Evolutionary conservation across 2,113 vertebrate genomes (phyloP).

Genomic region (Otocyon megalotis): DNA sequence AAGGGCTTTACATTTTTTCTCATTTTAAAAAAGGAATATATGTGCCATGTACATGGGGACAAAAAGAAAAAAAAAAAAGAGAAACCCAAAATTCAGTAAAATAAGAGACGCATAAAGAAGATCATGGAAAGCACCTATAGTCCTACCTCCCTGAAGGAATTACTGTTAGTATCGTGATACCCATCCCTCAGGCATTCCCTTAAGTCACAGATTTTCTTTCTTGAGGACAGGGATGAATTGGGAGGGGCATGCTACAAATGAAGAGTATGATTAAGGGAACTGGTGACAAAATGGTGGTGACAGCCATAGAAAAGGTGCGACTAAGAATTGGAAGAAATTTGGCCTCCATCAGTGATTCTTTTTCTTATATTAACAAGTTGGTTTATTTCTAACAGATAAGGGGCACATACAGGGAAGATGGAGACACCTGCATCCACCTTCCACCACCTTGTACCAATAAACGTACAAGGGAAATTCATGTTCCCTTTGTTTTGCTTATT

Average conservation of each 20-base stretch:
- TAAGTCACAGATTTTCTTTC: neutral
- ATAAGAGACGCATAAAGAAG: neutral
- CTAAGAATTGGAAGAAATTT: neutral
- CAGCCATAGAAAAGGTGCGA: neutral
- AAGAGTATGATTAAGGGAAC: neutral
- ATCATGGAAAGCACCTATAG: neutral
- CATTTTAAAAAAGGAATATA: neutral
- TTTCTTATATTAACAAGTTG: neutral
- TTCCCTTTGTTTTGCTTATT: neutral
- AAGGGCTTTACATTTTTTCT: slow-evolving; percentile 6
- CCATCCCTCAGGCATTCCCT: neutral
- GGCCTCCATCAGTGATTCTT: neutral
- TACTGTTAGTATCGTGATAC: too few species aligned
- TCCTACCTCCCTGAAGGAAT: neutral
- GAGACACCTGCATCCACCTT: neutral
- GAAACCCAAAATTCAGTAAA: neutral
- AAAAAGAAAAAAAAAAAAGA: too few species aligned
- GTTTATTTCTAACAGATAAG: slow-evolving; percentile 35
- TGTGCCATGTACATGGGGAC: neutral
- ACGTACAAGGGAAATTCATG: neutral
- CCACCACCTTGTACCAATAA: neutral
- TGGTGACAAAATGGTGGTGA: neutral
- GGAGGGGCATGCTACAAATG: neutral
- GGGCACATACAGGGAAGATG: neutral
- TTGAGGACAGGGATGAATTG: neutral